phyloP scores from a whole-genome alignment of 2,888 invertebrate genomes.

The Cheilosia vernalis region DNA sequence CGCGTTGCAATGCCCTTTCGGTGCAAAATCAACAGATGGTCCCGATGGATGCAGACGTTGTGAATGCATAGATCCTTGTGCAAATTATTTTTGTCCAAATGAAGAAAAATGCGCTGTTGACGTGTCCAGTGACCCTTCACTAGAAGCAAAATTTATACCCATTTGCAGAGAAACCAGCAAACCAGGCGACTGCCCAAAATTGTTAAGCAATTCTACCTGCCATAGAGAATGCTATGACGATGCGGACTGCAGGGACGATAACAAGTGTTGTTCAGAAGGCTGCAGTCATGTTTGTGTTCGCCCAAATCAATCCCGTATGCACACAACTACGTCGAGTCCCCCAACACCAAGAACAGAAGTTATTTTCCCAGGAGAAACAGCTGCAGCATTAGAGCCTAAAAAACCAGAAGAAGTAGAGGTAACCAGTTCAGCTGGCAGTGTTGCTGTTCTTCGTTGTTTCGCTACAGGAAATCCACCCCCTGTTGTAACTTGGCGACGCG shows the following conservation, averaged over 20 bases:
- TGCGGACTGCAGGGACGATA: conserved; percentile 90
- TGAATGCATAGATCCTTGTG: conserved; percentile 90
- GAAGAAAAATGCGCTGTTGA: conserved; percentile 89
- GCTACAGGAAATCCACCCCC: conserved; percentile 92
- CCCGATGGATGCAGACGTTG: conserved; percentile 89
- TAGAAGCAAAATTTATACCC: conserved; percentile 79
- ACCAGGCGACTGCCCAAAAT: conserved; percentile 87
- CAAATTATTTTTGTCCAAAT: conserved; percentile 85
- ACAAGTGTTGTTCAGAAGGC: conserved; percentile 92
- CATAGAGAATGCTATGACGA: conserved; percentile 90
- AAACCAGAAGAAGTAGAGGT: conserved; percentile 86
- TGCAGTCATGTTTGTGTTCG: conserved; percentile 90
- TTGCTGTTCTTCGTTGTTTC: conserved; percentile 89
- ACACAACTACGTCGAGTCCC: conserved; percentile 83
- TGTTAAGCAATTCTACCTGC: conserved; percentile 85
- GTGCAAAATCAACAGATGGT: conserved; percentile 86
- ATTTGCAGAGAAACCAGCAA: conserved; percentile 85
- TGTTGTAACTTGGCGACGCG: conserved; percentile 90
- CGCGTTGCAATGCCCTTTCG: conserved; percentile 88
- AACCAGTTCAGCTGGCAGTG: conserved; percentile 88
- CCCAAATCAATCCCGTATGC: conserved; percentile 83
- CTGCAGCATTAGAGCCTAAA: conserved; percentile 84
- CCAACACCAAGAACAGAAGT: conserved; percentile 80
- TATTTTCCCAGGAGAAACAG: conserved; percentile 80
- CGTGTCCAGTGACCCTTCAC: conserved; percentile 79